These are phyloP conservation scores for Corynorhinus townsendii DNA, from an alignment of 2,113 vertebrate species.

Conservation along the genomic window DNA sequence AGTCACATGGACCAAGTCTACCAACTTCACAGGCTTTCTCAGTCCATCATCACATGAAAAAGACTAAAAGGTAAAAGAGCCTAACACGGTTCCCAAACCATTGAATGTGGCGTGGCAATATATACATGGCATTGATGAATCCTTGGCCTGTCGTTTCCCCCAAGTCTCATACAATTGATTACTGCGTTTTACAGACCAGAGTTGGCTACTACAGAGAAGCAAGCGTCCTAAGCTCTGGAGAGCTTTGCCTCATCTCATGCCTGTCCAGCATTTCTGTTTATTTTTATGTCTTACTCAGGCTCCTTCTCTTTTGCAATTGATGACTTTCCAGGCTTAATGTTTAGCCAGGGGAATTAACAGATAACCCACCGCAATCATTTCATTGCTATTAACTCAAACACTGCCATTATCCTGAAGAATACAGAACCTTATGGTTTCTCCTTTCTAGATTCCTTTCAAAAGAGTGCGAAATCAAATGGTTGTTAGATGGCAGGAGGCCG, in stretches of 20 bases:
- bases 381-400: slow-evolving; percentile 46
- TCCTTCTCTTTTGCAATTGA: slow-evolving; percentile 67
- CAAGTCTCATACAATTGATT: slow-evolving; percentile 39
- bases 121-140: slow-evolving; percentile 54
- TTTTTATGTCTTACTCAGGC: slow-evolving; percentile 65
- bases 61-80: background rate
- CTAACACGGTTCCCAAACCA: background rate
- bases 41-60: background rate
- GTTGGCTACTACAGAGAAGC: slow-evolving; percentile 58
- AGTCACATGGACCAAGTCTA: background rate
- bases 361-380: slow-evolving; percentile 65
- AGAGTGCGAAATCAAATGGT: slow-evolving; percentile 14
- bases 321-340: slow-evolving; percentile 61
- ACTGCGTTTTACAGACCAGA: slow-evolving; percentile 45
- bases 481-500: slow-evolving; percentile 33
- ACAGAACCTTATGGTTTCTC: slow-evolving; percentile 26
- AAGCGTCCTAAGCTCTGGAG: slow-evolving; percentile 16
- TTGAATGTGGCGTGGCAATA: background rate
- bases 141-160: slow-evolving; percentile 49
- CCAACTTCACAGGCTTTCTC: background rate
- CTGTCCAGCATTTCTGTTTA: slow-evolving; percentile 66
- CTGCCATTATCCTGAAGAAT: background rate
- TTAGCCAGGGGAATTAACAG: slow-evolving; percentile 64
- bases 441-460: slow-evolving; percentile 28
- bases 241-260: slow-evolving; percentile 48